phyloP scores from a whole-genome alignment of 2,113 vertebrate species.

The Phyllopteryx taeniolatus region DNA sequence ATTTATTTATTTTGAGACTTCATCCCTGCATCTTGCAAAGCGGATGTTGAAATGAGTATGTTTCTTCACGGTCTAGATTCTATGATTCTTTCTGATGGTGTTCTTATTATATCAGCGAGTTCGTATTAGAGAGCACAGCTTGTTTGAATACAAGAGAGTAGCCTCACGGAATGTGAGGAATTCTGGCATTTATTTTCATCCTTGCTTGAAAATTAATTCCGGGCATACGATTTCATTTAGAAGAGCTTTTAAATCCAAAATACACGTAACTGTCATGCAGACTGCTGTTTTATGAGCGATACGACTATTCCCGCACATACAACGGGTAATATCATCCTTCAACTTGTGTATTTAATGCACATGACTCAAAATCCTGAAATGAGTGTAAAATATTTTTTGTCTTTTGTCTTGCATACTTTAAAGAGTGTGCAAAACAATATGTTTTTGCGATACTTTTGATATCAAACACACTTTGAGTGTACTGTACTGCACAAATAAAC shows the following conservation, averaged over 20 bases:
- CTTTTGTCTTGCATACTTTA: neutral
- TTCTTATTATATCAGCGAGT: conserved; percentile 64
- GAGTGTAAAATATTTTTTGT: no score
- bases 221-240: conserved; percentile 63
- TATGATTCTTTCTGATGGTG: conserved; percentile 50
- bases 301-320: neutral
- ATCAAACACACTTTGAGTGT: no score
- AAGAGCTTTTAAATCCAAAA: conserved; percentile 43
- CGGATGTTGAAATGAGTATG: conserved; percentile 63
- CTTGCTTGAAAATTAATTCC: conserved; percentile 50
- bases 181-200: conserved; percentile 66
- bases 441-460: no score
- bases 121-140: conserved; percentile 52
- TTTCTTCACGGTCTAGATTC: conserved; percentile 60
- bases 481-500: neutral
- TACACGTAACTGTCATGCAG: conserved; percentile 42
- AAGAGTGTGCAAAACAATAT: no score
- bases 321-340: neutral
- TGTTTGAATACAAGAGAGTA: conserved; percentile 60
- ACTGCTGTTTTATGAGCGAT: conserved; percentile 8
- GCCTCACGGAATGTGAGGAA: conserved; percentile 62
- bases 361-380: neutral
- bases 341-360: conserved; percentile 3
- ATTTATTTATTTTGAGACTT: neutral
- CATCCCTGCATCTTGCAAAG: conserved; percentile 24